Evolutionary conservation across 2,797 vertebrate genomes (phyloP), one percentile per base, ranked within the genome.

Genomic region (Coregonus sp.): DNA sequence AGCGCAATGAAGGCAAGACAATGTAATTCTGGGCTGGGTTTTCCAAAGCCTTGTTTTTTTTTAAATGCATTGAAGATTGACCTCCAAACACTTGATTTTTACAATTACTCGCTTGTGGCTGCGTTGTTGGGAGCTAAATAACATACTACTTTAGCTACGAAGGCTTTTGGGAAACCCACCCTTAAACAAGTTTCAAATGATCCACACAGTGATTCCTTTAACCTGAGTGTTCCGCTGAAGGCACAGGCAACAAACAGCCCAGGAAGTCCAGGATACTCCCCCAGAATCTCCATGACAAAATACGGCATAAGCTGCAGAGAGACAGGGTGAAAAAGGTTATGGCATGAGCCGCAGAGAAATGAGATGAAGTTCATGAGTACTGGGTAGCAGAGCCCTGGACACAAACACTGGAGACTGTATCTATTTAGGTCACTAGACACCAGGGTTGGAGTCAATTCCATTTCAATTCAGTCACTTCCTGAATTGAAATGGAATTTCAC

Each of bases 201-300:
- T 59, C 16, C 1, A 12, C 40, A 47, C 40, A 59, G 56, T 33
- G 65, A 15, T 67, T 69, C 35, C n/a, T 33, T 9, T 11, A 12
- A 97, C 96, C 96, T 97, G 50, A 95, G 84, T 0, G 95, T 96
- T 78, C 94, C 95, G 14, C 95, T 95, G 88, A 95, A 97, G 2
- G 95, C 96, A 85, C 95, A 96, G 5, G 96, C 92, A 0, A 96
- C 94, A 81, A 96, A 96, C 66, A 97, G 85, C 51, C 94, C 95
- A 0, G 94, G 95, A 15, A 96, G 91, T 75, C 95, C 96, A 56
- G 96, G 93, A 89, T 93, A 90, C 0, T 86, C 88, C 9, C 91
- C 83, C 80, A 96, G 94, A 75, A 97, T 92, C 51, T 96, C 93
- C 95, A 97, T 94, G 52, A 97, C 95, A 85, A 96, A 97, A 78